These are phyloP conservation scores for Tetragnatha montana DNA, from an alignment of 2,888 invertebrate genomes.

Conservation along the genomic window DNA sequence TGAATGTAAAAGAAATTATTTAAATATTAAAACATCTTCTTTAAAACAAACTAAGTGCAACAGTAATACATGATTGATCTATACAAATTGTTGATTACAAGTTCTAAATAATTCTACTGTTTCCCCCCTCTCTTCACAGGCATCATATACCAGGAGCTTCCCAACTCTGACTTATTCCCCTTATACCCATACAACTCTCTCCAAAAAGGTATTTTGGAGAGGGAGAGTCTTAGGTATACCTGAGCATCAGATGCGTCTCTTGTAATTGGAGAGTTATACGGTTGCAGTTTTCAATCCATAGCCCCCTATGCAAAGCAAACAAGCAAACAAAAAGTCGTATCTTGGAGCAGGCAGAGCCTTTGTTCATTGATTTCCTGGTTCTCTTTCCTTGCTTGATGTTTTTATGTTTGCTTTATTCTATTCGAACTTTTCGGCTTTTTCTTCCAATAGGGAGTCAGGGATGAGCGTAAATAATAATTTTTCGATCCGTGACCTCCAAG, in stretches of 20 bases:
- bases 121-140: no score
- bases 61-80: no score
- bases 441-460: conserved; percentile 22
- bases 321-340: conserved; percentile 32
- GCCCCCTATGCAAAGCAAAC: conserved; percentile 34
- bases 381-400: conserved; percentile 18
- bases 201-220: background rate
- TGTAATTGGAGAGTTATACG: conserved; percentile 64
- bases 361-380: conserved; percentile 51
- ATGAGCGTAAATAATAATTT: conserved; percentile 59
- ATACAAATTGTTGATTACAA: no score
- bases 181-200: background rate
- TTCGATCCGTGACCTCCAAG: conserved; percentile 37
- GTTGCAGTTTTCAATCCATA: conserved; percentile 31
- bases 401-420: conserved; percentile 41
- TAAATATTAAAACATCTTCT: no score
- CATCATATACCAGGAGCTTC: no score
- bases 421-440: conserved; percentile 49
- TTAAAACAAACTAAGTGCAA: no score
- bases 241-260: conserved; percentile 37
- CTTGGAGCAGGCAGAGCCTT: conserved; percentile 13
- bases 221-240: conserved; percentile 6
- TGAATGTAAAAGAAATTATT: no score
- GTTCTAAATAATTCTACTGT: no score
- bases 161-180: background rate